Conservation (phyloP, 2,113 vertebrate species). For the Geococcyx californianus region DNA sequence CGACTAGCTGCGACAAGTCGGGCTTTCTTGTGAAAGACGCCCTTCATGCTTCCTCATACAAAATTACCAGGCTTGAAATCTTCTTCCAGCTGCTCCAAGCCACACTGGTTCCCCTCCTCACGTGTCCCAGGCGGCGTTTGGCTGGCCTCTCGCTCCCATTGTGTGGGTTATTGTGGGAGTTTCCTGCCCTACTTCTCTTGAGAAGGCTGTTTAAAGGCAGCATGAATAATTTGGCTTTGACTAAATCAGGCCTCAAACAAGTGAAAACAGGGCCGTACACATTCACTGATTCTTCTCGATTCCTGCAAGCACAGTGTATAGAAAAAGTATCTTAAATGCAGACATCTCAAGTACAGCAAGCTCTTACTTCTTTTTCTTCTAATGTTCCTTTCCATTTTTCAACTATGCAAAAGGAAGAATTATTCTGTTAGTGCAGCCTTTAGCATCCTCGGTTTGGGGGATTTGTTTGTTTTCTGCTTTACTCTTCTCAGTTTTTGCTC, state of each 20-base stretch:
- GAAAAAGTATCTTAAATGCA: not conserved
- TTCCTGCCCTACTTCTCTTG: constrained; percentile 68
- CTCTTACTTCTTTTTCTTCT: not conserved
- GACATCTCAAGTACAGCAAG: not conserved
- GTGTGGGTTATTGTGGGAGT: constrained; percentile 52
- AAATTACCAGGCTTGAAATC: constrained; percentile 34
- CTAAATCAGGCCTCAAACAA: constrained; percentile 41
- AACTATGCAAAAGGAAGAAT: not conserved
- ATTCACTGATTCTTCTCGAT: not conserved
- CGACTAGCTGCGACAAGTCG: not conserved
- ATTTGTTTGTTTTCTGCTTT: not conserved
- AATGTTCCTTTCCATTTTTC: not conserved
- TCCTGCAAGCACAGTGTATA: not conserved
- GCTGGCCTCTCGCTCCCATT: constrained; percentile 39
- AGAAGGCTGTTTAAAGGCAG: constrained; percentile 51
- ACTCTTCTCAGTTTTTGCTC: not conserved
- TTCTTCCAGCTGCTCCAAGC: constrained; percentile 58
- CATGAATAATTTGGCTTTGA: constrained; percentile 52
- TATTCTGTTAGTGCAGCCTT: not conserved
- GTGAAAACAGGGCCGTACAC: not conserved
- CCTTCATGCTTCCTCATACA: constrained; percentile 11
- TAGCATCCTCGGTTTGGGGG: not conserved
- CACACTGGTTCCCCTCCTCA: constrained; percentile 40
- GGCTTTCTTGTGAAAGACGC: not conserved
- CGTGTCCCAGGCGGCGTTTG: not conserved